A percentile compares a stretch with the other conserved stretches of the same genome.
These are phyloP conservation scores for Sphaeridia pumilis DNA, from an alignment of 2,888 invertebrate species.

Conservation along the genomic window DNA sequence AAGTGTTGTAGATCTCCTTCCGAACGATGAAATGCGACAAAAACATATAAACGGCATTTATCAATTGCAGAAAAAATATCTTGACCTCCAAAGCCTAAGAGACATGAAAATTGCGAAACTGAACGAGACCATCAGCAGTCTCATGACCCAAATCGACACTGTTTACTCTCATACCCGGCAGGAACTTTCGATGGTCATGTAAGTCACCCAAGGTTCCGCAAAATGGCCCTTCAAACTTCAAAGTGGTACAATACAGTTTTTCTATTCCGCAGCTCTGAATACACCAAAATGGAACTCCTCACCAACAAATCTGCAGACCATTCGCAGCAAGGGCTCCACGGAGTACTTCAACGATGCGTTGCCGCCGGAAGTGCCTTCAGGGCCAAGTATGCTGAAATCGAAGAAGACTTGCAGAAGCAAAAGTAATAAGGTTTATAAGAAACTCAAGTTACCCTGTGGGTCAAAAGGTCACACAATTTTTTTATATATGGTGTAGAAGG, in stretches of 20 bases:
- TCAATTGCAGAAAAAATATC: slow-evolving; percentile 7
- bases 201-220: background rate
- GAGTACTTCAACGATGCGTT: slow-evolving; percentile 12
- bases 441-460: background rate
- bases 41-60: background rate
- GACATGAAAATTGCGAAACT: slow-evolving; percentile 12
- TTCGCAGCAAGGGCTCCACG: slow-evolving; percentile 13
- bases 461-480: background rate
- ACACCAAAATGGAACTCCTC: slow-evolving; percentile 16
- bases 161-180: slow-evolving; percentile 12
- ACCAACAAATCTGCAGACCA: slow-evolving; percentile 16
- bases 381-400: slow-evolving; percentile 7
- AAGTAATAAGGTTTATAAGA: too few species aligned
- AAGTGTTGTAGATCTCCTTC: background rate
- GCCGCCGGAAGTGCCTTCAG: slow-evolving; percentile 8
- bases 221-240: background rate
- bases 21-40: background rate
- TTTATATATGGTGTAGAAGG: slow-evolving; percentile 5
- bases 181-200: slow-evolving; percentile 14
- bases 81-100: slow-evolving; percentile 2
- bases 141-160: slow-evolving; percentile 17
- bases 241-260: background rate
- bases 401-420: slow-evolving; percentile 13
- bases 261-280: slow-evolving; percentile 7
- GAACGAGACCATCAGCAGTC: slow-evolving; percentile 16